These are phyloP conservation scores for Tachyglossus aculeatus DNA, from an alignment of 2,797 vertebrate species.

Conservation along the genomic window DNA sequence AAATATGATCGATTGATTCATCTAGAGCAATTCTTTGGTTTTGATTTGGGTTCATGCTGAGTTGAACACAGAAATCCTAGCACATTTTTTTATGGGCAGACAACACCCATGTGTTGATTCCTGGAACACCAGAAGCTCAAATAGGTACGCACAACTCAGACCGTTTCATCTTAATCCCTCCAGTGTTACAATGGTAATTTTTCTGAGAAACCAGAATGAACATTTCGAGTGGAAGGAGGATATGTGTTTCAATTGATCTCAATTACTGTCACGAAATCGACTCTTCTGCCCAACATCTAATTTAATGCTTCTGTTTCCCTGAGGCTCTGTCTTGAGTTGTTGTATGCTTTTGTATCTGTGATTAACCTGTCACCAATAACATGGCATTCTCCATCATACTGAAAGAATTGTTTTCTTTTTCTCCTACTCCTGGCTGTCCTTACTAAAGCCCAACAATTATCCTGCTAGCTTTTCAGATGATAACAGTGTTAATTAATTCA, in stretches of 20 bases:
- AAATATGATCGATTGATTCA: no score
- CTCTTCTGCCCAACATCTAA: constrained; percentile 67
- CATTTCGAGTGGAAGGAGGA: constrained; percentile 47
- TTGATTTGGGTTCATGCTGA: no score
- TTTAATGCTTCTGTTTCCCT: constrained; percentile 60
- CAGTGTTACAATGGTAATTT: constrained; percentile 64
- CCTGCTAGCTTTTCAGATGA: not conserved
- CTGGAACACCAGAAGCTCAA: not conserved
- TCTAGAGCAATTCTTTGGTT: no score
- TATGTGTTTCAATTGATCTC: constrained; percentile 63
- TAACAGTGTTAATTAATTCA: constrained; percentile 27
- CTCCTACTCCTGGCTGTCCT: not conserved
- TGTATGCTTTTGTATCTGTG: constrained; percentile 12
- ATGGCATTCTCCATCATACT: constrained; percentile 30
- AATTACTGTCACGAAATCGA: constrained; percentile 69
- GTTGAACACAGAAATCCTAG: no score
- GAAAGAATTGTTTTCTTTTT: constrained; percentile 47
- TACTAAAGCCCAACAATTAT: constrained; percentile 21
- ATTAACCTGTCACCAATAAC: constrained; percentile 36
- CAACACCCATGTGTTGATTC: constrained; percentile 12
- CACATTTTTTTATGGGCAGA: no score
- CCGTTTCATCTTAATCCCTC: constrained; percentile 59
- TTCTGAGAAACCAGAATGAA: constrained; percentile 53
- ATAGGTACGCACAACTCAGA: constrained; percentile 48
- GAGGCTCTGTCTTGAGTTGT: constrained; percentile 51